phyloP scores from a whole-genome alignment of 2,888 invertebrate species.

The Drosophila testacea region DNA sequence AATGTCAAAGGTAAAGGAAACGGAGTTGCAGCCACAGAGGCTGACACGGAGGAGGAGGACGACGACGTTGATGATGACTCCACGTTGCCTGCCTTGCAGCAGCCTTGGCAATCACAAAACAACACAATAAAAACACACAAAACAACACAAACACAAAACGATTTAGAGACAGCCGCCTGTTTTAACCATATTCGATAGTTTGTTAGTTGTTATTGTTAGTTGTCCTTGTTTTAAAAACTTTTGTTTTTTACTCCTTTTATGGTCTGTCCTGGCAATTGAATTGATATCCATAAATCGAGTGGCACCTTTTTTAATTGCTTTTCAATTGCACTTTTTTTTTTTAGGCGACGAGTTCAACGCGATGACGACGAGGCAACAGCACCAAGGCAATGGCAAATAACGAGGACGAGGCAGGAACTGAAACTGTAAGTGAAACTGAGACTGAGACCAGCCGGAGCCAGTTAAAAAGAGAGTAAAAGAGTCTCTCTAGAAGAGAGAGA shows the following conservation, averaged over 20 bases:
- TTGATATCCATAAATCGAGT: conserved; percentile 67
- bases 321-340: conserved; percentile 32
- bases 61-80: conserved; percentile 58
- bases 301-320: conserved; percentile 62
- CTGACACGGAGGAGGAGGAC: conserved; percentile 29
- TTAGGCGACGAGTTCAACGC: conserved; percentile 32
- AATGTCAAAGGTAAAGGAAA: conserved; percentile 19
- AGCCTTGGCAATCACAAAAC: conserved; percentile 66
- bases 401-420: conserved; percentile 68
- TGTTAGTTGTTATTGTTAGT: conserved; percentile 16
- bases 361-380: conserved; percentile 28
- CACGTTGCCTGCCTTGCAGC: conserved; percentile 68
- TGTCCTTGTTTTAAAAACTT: too few species aligned
- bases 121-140: neutral
- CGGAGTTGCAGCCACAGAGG: conserved; percentile 1
- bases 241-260: conserved; percentile 55
- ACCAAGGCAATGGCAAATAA: conserved; percentile 46
- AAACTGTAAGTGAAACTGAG: conserved; percentile 13
- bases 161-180: conserved; percentile 52
- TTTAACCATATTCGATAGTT: conserved; percentile 63
- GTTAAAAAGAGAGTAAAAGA: conserved; percentile 7
- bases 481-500: conserved; percentile 16
- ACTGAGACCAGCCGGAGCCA: conserved; percentile 57
- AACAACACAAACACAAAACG: conserved; percentile 1
- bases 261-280: conserved; percentile 53